Base-by-base conservation (phyloP, 1,140 invertebrate species). In the Parapsyche elsis region DNA sequence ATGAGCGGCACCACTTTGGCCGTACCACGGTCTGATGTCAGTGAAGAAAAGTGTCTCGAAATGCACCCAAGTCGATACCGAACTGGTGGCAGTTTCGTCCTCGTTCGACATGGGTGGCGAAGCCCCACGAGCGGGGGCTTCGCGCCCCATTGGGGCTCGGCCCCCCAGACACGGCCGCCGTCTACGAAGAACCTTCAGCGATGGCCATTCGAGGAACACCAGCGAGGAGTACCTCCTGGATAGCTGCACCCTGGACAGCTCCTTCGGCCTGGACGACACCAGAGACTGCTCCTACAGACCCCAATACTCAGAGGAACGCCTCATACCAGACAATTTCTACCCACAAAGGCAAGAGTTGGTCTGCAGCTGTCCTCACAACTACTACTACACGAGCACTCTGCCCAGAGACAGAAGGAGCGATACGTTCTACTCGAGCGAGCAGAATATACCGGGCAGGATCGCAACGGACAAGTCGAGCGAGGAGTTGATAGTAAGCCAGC, bases 51-150 rank as follows among this genome's bases (percentile, higher is more conserved):
- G 81, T 67, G 81, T 83, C 16, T 83, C 81, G 61, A 83, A 83
- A 83, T 83, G 81, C 74, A 83, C 81, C 73, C 81, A 83, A 79
- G 81, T 83, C 79, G 81, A 83, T 71, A 81, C 81, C 12, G 81
- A 83, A 76, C 79, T 83, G 49, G 79, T 83, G n/a, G 79, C 81
- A 64, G 76, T 83, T 23, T 79, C 81, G 21, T 64, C 78, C 12
- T 73, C 76, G 5, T 19, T 23, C 74, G 23, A 57, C 74, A 21
- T 12, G 30, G 24, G 73, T 16, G 71, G 59, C 16, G 0, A 44
- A 23, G 23, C 64, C 64, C 61, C 59, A 46, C 10, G 16, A 4
- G 24, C 46, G 49, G 71, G 71, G 5, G 5, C 70, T 23, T 12
- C 14, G 46, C 24, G 24, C 61, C 61, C 30, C 46, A 30, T 9